Percentiles rank a stretch among this genome's conserved stretches.
Evolutionary conservation across 2,113 vertebrate genomes (phyloP).

Genomic region (Crotalus tigris): DNA sequence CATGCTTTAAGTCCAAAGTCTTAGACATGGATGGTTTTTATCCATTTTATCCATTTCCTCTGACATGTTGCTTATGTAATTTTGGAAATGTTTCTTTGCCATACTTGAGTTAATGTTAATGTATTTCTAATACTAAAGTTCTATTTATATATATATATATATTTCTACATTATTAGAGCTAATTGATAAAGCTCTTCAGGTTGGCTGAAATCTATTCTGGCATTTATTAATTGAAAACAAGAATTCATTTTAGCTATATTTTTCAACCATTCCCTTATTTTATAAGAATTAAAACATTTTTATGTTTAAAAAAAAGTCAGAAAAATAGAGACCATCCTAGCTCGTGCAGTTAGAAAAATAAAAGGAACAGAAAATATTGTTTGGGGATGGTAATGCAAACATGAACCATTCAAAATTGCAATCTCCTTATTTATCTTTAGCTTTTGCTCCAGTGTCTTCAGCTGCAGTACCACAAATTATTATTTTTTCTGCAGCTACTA

Average conservation of each 20-base stretch:
- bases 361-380: not conserved
- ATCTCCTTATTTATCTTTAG: not conserved
- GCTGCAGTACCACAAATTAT: not conserved
- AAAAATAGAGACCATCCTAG: not conserved
- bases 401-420: not conserved
- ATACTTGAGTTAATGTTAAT: not conserved
- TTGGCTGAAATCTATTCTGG: not conserved
- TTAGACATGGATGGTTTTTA: not conserved
- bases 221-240: not conserved
- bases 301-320: not conserved
- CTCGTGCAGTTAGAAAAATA: not conserved
- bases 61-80: not conserved
- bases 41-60: not conserved
- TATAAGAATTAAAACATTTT: not conserved
- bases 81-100: not conserved
- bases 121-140: not conserved
- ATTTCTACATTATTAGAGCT: not conserved
- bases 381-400: not conserved
- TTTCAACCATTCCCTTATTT: not conserved
- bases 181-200: not conserved
- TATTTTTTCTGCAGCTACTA: not conserved
- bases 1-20: not conserved
- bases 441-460: not conserved
- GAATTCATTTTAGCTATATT: not conserved
- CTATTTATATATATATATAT: too few relatives aligned